Evolutionary conservation across 2,888 invertebrate genomes (phyloP), one percentile per base, ranked within the genome.

Genomic region (Parnassius glacialis): DNA sequence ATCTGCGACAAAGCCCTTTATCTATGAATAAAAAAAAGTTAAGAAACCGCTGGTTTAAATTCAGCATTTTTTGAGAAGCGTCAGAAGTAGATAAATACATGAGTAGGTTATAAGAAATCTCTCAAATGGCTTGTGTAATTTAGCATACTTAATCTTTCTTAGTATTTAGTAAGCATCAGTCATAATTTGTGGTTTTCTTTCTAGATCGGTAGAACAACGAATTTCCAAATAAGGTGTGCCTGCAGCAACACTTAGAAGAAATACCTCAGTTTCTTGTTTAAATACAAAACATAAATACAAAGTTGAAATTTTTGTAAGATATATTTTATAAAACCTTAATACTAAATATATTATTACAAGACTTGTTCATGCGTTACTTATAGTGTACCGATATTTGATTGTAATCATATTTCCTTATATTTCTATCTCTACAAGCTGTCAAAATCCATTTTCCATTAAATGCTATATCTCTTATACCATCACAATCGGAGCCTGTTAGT

Each of bases 401-500:
- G 67, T 83, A 87, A 73, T 92, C 91, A 79, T 95, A 95, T 79
- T 94, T 94, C 62, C 95, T 85, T 58, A 95, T 86, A 43, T 79
- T 65, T 3, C 92, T 87, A 76, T 96, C 95, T 66, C 95, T 84
- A 73, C 94, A 94, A 1, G 92, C 93, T 1, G 94, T 93, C 68
- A 93, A 94, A 44, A 95, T 80, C 90, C 92, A 91, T 75, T 90
- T 90, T 3, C 92, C 92, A 74, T 94, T 94, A 67, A 90, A 91
- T 0, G 92, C 83, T 42, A 95, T 80, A 69, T 93, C 93, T 75
- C 95, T 92, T 13, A 96, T 91, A 0, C 95, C 94, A 72, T 95
- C 95, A 79, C 93, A 94, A 73, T 95, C 94, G 0, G 95, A 89
- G 0, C 95, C 95, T 9, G 94, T 94, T n/a, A 95, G 80, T 64